phyloP scores from a whole-genome alignment of 2,888 invertebrate species.

The Dryomyza anilis region DNA sequence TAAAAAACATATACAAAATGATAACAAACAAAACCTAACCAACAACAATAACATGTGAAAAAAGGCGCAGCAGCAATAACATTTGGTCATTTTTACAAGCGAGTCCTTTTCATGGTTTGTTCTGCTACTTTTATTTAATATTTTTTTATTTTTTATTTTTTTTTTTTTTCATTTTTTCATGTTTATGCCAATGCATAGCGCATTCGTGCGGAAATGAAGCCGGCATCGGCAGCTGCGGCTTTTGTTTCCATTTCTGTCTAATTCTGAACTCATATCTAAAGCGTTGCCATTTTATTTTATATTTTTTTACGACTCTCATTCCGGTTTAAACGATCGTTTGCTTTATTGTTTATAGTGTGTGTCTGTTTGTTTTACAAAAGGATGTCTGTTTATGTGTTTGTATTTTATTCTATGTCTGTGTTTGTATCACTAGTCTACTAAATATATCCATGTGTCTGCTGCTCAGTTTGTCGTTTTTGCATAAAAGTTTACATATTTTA shows the following conservation, averaged over 20 bases:
- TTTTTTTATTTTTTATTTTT: not conserved
- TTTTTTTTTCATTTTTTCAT: not conserved
- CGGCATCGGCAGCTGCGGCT: not conserved
- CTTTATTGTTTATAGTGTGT: not conserved
- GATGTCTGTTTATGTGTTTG: not conserved
- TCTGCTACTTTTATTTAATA: not conserved
- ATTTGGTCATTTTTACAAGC: not conserved
- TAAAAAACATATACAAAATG: too few species aligned
- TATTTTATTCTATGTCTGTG: not conserved
- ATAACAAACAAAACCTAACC: not conserved
- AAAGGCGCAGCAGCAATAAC: not conserved
- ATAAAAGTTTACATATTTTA: too few species aligned
- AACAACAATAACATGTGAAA: not conserved
- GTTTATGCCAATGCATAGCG: not conserved
- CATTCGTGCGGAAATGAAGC: not conserved
- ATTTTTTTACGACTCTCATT: not conserved
- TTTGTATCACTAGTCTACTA: too few species aligned
- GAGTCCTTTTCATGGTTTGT: not conserved
- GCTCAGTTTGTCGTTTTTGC: too few species aligned
- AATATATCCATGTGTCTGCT: too few species aligned
- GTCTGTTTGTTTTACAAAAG: not conserved
- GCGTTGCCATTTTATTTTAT: not conserved
- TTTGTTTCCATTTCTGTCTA: not conserved
- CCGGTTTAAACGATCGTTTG: not conserved
- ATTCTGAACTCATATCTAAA: not conserved